Evolutionary conservation across 2,888 invertebrate genomes (phyloP), one percentile per base, ranked within the genome.

Genomic region (Eubasilissa splendida): DNA sequence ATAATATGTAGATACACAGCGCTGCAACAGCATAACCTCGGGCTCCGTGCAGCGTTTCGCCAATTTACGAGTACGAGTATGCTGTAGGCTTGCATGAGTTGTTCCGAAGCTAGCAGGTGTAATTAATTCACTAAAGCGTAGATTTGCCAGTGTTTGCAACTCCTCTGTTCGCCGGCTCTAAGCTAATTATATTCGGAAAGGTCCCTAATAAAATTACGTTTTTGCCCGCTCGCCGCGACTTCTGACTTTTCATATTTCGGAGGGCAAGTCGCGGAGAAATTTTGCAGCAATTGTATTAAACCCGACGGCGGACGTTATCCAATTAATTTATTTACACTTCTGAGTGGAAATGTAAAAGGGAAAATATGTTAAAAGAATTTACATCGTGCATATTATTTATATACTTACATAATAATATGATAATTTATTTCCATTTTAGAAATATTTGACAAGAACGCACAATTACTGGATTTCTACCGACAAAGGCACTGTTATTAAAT

Each of bases 171-270:
- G 60, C 54, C 52, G 66, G 60, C 71, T 70, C 71, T 76, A 73
- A 80, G 77, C 66, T 77, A 80, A 80, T 80, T 80, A 80, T 70
- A 14, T 70, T 70, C 54, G 73, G 63, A 77, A 73, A 77, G 80
- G 76, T 59, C 73, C 65, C 53, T 68, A 76, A 80, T 76, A 63
- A 68, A 76, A 76, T 80, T 76, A 80, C 33, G 31, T 52, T 59
- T 42, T 75, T 80, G 33, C 52, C 76, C 58, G 58, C 52, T 9
- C 63, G 31, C 31, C 63, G 31, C 63, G 63, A 11, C 42, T n/a
- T 66, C 22, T 53, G 53, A 70, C 53, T 54, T 70, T 70, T 70
- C 31, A 52, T 53, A 53, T 50, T 50, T n/a, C 14, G 14, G 70
- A 14, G 11, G 53, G 53, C 14, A 14, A 9, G 66, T 42, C 42